Conservation (phyloP, 2,113 vertebrate genomes). For the Speoplatyrhinus poulsoni region DNA sequence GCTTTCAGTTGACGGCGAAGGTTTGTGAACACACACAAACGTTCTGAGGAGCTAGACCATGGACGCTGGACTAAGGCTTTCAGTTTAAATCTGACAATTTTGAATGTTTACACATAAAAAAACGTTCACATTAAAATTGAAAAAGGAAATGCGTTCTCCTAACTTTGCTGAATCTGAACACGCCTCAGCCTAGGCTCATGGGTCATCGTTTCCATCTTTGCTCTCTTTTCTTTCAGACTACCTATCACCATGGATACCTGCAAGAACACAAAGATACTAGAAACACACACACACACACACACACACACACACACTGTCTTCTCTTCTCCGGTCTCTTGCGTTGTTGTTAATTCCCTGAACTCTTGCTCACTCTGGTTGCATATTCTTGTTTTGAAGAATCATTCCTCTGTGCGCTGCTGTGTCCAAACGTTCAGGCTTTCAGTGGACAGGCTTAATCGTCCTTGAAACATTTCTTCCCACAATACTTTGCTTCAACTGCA, state of each 20-base stretch:
- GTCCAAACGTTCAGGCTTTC: slow-evolving; percentile 35
- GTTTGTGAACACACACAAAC: too few relatives aligned
- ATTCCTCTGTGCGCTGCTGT: slow-evolving; percentile 77
- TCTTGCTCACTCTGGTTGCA: not conserved
- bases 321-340: not conserved
- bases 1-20: too few relatives aligned
- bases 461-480: not conserved
- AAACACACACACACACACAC: slow-evolving; percentile 53
- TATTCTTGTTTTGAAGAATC: slow-evolving; percentile 70
- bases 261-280: slow-evolving; percentile 65
- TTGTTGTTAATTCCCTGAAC: not conserved
- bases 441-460: not conserved
- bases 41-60: too few relatives aligned
- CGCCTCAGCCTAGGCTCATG: too few relatives aligned
- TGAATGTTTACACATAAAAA: too few relatives aligned
- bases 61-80: too few relatives aligned
- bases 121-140: too few relatives aligned
- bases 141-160: too few relatives aligned
- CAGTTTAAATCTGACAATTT: slow-evolving; percentile 4
- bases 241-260: slow-evolving; percentile 62
- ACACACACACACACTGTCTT: not conserved
- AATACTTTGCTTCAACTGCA: not conserved
- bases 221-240: slow-evolving; percentile 63
- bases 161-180: too few relatives aligned
- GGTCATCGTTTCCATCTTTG: too few relatives aligned